phyloP scores from a whole-genome alignment of 1,140 invertebrate species.

The Watersipora subatra region DNA sequence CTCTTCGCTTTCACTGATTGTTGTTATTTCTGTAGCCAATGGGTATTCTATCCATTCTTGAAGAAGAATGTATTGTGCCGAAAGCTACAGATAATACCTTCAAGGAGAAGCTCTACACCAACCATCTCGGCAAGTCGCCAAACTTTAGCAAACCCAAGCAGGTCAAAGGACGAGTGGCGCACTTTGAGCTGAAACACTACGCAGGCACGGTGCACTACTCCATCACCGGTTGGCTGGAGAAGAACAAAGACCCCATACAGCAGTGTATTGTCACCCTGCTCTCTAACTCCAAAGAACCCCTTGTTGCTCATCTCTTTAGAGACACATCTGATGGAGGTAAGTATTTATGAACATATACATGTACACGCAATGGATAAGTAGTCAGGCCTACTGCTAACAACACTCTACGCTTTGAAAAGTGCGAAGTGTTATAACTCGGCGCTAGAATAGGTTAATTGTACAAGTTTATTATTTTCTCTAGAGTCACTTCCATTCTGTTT shows the following conservation, averaged over 20 bases:
- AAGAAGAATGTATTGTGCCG: conserved; percentile 97
- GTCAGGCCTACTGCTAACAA: too few relatives aligned
- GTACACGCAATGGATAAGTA: too few relatives aligned
- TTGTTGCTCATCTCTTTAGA: conserved; percentile 65
- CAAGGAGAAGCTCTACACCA: conserved; percentile 69
- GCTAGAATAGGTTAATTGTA: too few relatives aligned
- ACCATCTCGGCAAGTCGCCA: conserved; percentile 78
- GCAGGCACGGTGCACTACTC: conserved; percentile 94
- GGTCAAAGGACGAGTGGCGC: conserved; percentile 51
- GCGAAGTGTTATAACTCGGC: too few relatives aligned
- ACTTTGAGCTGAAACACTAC: conserved; percentile 95
- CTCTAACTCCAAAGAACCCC: conserved; percentile 67
- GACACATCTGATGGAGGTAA: conserved; percentile 15
- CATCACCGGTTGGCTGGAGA: conserved; percentile 91
- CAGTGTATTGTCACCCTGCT: conserved; percentile 88
- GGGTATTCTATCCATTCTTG: conserved; percentile 90
- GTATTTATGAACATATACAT: too few relatives aligned
- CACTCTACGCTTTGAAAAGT: too few relatives aligned
- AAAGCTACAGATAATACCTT: conserved; percentile 88
- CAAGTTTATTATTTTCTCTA: too few relatives aligned
- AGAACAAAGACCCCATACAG: conserved; percentile 98
- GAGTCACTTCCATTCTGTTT: too few relatives aligned
- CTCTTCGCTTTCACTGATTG: too few relatives aligned
- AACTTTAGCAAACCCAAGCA: conserved; percentile 72
- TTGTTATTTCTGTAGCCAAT: too few relatives aligned